phyloP scores from a whole-genome alignment of 2,797 vertebrate species.

The Chlorospingus flavigularis region DNA sequence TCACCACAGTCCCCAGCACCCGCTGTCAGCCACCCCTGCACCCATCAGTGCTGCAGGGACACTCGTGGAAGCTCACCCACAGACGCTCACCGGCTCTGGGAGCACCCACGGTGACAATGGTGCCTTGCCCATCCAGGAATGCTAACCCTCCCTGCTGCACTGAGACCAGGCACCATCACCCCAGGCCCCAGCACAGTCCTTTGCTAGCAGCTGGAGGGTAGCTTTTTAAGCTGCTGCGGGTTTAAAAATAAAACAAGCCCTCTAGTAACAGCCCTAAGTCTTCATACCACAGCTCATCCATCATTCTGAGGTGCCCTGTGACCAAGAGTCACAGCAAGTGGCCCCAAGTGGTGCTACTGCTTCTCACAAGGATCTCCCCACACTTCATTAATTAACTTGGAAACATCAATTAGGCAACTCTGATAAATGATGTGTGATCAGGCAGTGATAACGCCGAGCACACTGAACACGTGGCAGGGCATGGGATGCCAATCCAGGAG shows the following conservation, averaged over 20 bases:
- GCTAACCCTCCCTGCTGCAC: neutral
- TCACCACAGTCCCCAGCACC: neutral
- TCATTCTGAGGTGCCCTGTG: neutral
- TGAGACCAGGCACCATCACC: neutral
- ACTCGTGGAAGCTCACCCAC: too few relatives aligned
- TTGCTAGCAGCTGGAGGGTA: neutral
- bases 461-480: fast-evolving
- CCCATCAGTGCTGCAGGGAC: neutral
- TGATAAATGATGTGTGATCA: neutral
- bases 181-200: fast-evolving
- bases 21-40: neutral
- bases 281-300: neutral
- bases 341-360: neutral
- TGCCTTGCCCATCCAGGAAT: neutral
- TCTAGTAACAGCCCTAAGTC: neutral
- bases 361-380: neutral
- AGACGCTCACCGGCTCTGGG: neutral
- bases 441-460: fast-evolving
- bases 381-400: neutral
- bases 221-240: neutral
- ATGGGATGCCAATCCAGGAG: neutral
- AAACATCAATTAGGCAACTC: neutral
- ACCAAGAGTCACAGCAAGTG: neutral
- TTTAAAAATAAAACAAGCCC: neutral
- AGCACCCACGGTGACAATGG: neutral